Conservation (phyloP, 1,140 invertebrate genomes). For the Drosophila varians region DNA sequence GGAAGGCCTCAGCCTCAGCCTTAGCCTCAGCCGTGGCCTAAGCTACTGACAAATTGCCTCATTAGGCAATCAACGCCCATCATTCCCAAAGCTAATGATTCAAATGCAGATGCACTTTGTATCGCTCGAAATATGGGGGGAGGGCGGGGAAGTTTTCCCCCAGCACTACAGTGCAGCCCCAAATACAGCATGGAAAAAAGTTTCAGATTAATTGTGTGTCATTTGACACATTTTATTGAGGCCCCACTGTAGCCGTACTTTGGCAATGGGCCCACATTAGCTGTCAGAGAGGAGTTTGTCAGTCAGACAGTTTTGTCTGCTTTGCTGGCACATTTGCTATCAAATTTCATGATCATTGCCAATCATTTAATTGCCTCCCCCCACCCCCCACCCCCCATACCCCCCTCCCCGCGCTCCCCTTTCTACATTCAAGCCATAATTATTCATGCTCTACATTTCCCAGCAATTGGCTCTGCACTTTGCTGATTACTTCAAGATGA, state of each 20-base stretch:
- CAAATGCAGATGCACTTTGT: slow-evolving; percentile 36
- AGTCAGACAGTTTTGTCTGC: slow-evolving; percentile 49
- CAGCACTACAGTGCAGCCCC: background rate
- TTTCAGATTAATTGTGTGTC: no score
- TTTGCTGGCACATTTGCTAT: slow-evolving; percentile 66
- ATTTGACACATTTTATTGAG: no score
- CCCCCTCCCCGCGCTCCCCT: slow-evolving; percentile 7
- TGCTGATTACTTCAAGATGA: slow-evolving; percentile 19
- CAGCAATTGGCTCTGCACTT: slow-evolving; percentile 32
- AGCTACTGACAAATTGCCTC: slow-evolving; percentile 54
- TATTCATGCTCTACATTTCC: slow-evolving; percentile 67
- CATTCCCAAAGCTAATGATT: slow-evolving; percentile 21
- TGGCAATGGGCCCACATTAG: slow-evolving; percentile 27
- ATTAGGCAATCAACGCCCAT: slow-evolving; percentile 43
- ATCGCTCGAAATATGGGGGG: no score
- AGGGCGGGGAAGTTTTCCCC: background rate
- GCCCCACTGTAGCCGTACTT: slow-evolving; percentile 9
- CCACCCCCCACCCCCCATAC: slow-evolving; percentile 12
- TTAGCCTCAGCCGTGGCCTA: slow-evolving; percentile 2
- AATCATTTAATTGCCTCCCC: slow-evolving; percentile 71
- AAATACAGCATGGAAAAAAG: no score
- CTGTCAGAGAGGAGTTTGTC: slow-evolving; percentile 16
- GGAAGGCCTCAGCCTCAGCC: background rate
- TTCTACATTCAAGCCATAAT: slow-evolving; percentile 46
- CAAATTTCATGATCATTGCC: slow-evolving; percentile 75